These are phyloP conservation scores for Lampropteryx suffumata DNA, from an alignment of 2,888 invertebrate species.

Conservation along the genomic window DNA sequence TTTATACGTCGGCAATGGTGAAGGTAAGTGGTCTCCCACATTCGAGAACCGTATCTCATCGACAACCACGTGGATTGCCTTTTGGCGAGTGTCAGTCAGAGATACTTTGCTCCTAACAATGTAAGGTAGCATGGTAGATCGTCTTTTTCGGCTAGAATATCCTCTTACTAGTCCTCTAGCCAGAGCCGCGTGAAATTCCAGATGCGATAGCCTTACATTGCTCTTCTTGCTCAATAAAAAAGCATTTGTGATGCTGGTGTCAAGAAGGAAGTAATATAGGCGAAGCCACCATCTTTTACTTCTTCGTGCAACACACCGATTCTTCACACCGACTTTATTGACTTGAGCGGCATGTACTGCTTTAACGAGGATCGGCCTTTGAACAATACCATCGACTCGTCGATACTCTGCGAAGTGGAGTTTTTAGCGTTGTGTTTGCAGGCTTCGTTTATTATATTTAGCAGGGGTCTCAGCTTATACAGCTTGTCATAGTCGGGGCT, in stretches of 20 bases:
- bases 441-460: neutral
- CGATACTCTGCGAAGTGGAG: constrained; percentile 23
- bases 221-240: too few relatives aligned
- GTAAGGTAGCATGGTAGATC: neutral
- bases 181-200: too few relatives aligned
- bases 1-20: too few relatives aligned
- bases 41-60: neutral
- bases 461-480: constrained; percentile 8
- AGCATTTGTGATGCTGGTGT: too few relatives aligned
- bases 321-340: constrained; percentile 25
- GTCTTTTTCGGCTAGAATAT: neutral
- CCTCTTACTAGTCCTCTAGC: neutral
- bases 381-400: constrained; percentile 7
- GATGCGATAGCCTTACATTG: too few relatives aligned
- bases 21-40: neutral
- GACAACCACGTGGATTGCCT: neutral
- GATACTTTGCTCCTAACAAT: neutral
- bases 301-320: constrained; percentile 1
- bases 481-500: constrained; percentile 12
- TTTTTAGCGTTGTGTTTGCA: constrained; percentile 23
- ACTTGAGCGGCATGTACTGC: too few relatives aligned
- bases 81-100: neutral
- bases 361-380: constrained; percentile 1
- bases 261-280: too few relatives aligned
- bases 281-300: too few relatives aligned